Evolutionary conservation across 2,797 vertebrate species (phyloP).

Genomic region (Acrossocheilus fasciatus): DNA sequence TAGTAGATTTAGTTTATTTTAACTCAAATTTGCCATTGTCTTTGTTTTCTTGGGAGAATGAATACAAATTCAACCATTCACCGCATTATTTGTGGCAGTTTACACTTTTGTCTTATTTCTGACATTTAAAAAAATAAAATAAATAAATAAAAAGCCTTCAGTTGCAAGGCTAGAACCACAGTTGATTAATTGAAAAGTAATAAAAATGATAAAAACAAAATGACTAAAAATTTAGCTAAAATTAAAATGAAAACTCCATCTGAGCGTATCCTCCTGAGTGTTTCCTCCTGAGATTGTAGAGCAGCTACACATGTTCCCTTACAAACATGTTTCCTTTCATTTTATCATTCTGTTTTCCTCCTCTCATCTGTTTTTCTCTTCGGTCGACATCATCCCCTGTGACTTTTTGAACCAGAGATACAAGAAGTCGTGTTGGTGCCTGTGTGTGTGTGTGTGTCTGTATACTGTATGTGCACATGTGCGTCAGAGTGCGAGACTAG

Average conservation of each 20-base stretch:
- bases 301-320: constrained; percentile 23
- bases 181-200: not conserved
- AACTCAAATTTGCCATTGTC: not conserved
- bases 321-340: constrained; percentile 46
- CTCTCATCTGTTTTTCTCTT: constrained; percentile 63
- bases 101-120: not conserved
- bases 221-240: not conserved
- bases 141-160: not conserved
- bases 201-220: not conserved
- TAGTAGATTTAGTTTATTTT: not conserved
- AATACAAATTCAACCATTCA: not conserved
- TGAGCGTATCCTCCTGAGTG: constrained; percentile 31
- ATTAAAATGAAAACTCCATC: not conserved
- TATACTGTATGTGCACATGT: constrained; percentile 61
- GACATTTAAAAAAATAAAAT: not conserved
- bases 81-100: not conserved
- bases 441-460: constrained; percentile 50
- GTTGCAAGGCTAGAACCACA: not conserved
- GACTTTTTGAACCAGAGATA: constrained; percentile 51
- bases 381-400: constrained; percentile 62
- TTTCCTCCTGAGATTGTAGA: constrained; percentile 22
- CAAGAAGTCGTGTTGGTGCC: constrained; percentile 39
- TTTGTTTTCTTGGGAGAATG: not conserved
- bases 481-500: constrained; percentile 58
- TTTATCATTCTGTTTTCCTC: constrained; percentile 59